Percentiles rank a stretch among this genome's conserved stretches.
Conservation (phyloP, 1,140 invertebrate genomes). For the Atta cephalotes region DNA sequence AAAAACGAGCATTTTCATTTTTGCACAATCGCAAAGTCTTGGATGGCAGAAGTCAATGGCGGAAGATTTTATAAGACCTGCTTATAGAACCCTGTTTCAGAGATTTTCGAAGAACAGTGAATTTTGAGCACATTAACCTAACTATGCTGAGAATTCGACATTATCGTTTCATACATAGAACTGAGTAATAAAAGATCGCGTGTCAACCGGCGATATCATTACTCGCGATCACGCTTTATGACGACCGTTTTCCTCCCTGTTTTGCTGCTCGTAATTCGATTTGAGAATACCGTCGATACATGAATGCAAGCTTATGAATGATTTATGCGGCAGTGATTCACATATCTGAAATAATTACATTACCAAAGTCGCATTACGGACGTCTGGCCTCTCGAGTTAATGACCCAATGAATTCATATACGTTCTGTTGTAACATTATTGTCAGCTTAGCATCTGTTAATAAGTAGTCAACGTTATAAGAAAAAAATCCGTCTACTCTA, state of each 20-base stretch:
- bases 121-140: not conserved
- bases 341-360: slow-evolving; percentile 53
- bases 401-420: not conserved
- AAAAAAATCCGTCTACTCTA: not conserved
- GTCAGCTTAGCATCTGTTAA: not conserved
- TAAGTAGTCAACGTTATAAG: not conserved
- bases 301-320: slow-evolving; percentile 46
- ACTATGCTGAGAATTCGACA: slow-evolving; percentile 8
- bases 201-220: slow-evolving; percentile 55
- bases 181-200: slow-evolving; percentile 45
- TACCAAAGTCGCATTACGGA: slow-evolving; percentile 18
- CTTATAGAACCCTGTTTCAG: not conserved
- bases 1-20: not conserved
- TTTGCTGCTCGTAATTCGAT: slow-evolving; percentile 55
- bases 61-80: not conserved
- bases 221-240: slow-evolving; percentile 56
- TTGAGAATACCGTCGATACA: slow-evolving; percentile 39
- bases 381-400: not conserved
- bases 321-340: slow-evolving; percentile 31
- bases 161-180: slow-evolving; percentile 22
- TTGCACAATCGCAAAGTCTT: not conserved
- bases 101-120: slow-evolving; percentile 17
- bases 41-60: not conserved
- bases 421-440: not conserved
- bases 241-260: slow-evolving; percentile 47